Percentiles rank a stretch among this genome's conserved stretches.
These are phyloP conservation scores for Chrysogorgia sp. DNA, from an alignment of 92 coral and sea anemone genomes.

Conservation along the genomic window DNA sequence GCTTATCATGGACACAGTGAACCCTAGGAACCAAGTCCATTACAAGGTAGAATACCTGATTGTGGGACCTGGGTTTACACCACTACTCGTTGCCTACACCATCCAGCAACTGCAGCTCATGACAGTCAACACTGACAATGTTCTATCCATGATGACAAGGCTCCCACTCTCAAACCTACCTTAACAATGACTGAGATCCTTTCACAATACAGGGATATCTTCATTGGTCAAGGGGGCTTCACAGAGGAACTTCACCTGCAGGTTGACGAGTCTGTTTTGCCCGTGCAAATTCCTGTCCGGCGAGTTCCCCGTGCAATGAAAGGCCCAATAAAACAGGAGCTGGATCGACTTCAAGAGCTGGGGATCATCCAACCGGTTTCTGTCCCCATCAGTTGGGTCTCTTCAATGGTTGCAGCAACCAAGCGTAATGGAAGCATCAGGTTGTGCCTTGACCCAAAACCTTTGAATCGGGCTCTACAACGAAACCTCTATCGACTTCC, in stretches of 20 bases:
- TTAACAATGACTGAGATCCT: conserved; percentile 11
- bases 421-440: conserved; percentile 43
- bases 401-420: conserved; percentile 46
- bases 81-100: conserved; percentile 41
- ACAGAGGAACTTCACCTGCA: conserved; percentile 46
- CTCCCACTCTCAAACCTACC: neutral
- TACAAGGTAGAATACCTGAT: conserved; percentile 33
- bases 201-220: conserved; percentile 42
- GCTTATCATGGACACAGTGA: conserved; percentile 15
- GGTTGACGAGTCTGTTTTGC: conserved; percentile 47
- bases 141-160: conserved; percentile 9
- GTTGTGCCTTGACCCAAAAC: conserved; percentile 54
- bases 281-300: conserved; percentile 51
- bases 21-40: conserved; percentile 40
- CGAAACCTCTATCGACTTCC: conserved; percentile 51
- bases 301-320: conserved; percentile 46
- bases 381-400: conserved; percentile 43
- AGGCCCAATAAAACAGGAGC: conserved; percentile 31
- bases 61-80: conserved; percentile 33
- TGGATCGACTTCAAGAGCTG: conserved; percentile 38
- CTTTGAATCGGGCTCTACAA: conserved; percentile 29
- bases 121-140: conserved; percentile 44
- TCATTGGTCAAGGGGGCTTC: conserved; percentile 50
- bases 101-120: conserved; percentile 49
- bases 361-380: conserved; percentile 28